Evolutionary conservation across 1,140 invertebrate species (phyloP).

Genomic region (Cydia splendana): DNA sequence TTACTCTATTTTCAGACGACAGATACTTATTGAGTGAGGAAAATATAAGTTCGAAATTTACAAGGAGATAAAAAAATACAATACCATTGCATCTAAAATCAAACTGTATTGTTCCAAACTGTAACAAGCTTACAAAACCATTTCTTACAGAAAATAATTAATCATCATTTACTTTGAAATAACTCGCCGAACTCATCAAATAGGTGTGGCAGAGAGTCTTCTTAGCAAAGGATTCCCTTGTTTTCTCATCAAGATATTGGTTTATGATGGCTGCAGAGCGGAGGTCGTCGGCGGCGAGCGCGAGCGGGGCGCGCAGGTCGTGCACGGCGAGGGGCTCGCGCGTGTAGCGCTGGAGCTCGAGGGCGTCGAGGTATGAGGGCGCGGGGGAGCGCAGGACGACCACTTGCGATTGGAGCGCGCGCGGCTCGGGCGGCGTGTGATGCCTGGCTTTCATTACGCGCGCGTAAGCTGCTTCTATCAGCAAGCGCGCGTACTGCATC

Average conservation of each 20-base stretch:
- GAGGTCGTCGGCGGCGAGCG: slow-evolving; percentile 33
- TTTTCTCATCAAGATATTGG: slow-evolving; percentile 35
- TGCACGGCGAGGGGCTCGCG: slow-evolving; percentile 34
- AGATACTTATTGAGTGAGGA: too few species aligned
- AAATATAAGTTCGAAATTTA: too few species aligned
- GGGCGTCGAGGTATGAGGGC: background rate
- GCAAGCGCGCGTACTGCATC: slow-evolving; percentile 53
- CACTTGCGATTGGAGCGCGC: background rate
- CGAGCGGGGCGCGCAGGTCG: slow-evolving; percentile 34
- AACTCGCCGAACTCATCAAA: slow-evolving; percentile 35
- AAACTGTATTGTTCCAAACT: too few species aligned
- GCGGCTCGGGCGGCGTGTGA: background rate
- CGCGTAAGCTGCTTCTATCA: slow-evolving; percentile 47
- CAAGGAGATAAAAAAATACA: too few species aligned
- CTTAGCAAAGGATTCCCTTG: slow-evolving; percentile 34
- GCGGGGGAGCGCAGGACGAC: slow-evolving; percentile 6
- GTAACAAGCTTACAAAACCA: too few species aligned
- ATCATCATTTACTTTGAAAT: slow-evolving; percentile 32
- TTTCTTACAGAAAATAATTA: background rate
- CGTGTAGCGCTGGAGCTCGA: slow-evolving; percentile 43
- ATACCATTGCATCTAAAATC: too few species aligned
- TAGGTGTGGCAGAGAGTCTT: slow-evolving; percentile 41
- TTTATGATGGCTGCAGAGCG: slow-evolving; percentile 43
- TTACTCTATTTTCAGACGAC: too few species aligned
- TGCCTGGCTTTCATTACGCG: slow-evolving; percentile 42